phyloP scores from a whole-genome alignment of 2,797 vertebrate species.

The Eutrigla gurnardus region DNA sequence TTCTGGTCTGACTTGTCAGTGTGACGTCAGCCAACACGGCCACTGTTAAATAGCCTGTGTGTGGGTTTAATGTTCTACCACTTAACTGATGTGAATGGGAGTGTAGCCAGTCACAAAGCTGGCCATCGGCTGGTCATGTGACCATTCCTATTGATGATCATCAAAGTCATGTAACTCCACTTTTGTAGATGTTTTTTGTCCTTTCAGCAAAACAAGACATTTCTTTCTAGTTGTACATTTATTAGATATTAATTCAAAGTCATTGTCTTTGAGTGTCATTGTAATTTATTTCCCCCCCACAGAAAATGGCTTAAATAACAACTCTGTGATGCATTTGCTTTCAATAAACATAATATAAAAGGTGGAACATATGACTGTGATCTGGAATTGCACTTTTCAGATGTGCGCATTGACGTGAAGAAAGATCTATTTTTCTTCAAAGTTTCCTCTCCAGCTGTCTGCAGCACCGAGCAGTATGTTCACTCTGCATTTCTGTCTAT shows the following conservation, averaged over 20 bases:
- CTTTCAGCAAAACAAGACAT: constrained; percentile 31
- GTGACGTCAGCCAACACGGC: constrained; percentile 28
- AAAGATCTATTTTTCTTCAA: constrained; percentile 45
- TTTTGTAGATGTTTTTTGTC: constrained; percentile 31
- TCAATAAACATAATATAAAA: constrained; percentile 51
- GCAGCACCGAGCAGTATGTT: constrained; percentile 27
- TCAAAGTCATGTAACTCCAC: constrained; percentile 32
- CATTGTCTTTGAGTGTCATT: constrained; percentile 51
- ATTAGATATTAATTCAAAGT: constrained; percentile 15
- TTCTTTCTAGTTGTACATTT: constrained; percentile 27
- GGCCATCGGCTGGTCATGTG: constrained; percentile 30
- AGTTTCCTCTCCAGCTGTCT: constrained; percentile 55
- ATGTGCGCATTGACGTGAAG: constrained; percentile 18
- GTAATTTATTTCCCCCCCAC: constrained; percentile 34
- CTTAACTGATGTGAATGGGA: constrained; percentile 41
- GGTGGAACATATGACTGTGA: constrained; percentile 54
- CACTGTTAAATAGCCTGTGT: constrained; percentile 23
- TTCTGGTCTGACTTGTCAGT: constrained; percentile 26
- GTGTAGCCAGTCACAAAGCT: constrained; percentile 28
- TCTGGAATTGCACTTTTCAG: constrained; percentile 44
- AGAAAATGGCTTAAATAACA: constrained; percentile 44
- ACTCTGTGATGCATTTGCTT: constrained; percentile 52
- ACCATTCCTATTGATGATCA: constrained; percentile 52
- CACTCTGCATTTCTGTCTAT: constrained; percentile 54
- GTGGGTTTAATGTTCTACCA: constrained; percentile 29